Evolutionary conservation across 1,140 invertebrate genomes (phyloP).

Genomic region (Drosophila micromelanica): DNA sequence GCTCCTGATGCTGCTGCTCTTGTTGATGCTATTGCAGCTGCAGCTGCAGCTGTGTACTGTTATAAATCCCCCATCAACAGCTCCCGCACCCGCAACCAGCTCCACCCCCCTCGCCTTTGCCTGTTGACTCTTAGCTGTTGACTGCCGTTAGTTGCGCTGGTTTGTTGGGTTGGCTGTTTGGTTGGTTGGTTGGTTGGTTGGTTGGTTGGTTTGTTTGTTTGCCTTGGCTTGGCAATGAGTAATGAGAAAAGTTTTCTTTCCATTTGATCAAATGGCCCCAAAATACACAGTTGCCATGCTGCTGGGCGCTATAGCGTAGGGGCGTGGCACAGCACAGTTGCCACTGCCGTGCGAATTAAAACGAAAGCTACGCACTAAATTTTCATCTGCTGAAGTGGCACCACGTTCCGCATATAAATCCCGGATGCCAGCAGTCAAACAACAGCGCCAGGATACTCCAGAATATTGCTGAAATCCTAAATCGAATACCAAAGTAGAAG

Average conservation of each 20-base stretch:
- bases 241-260: conserved; percentile 82
- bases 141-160: conserved; percentile 75
- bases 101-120: background rate
- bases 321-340: conserved; percentile 28
- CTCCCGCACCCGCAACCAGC: background rate
- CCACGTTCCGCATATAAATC: conserved; percentile 4
- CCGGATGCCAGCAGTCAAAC: no score
- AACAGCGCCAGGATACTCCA: no score
- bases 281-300: conserved; percentile 66
- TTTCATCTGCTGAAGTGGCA: conserved; percentile 49
- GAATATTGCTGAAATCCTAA: background rate
- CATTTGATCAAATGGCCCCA: conserved; percentile 79
- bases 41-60: conserved; percentile 69
- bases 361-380: conserved; percentile 66
- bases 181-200: conserved; percentile 52
- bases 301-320: conserved; percentile 27
- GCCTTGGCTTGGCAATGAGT: conserved; percentile 74
- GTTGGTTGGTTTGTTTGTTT: conserved; percentile 54
- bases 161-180: conserved; percentile 54
- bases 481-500: background rate
- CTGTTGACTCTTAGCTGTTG: conserved; percentile 78
- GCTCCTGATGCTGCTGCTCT: conserved; percentile 41
- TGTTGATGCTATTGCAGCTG: conserved; percentile 24
- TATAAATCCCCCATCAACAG: conserved; percentile 60
- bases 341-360: conserved; percentile 42